These are phyloP conservation scores for Umimayanthus chanpuru DNA, from an alignment of 92 coral and sea anemone species.

Conservation along the genomic window DNA sequence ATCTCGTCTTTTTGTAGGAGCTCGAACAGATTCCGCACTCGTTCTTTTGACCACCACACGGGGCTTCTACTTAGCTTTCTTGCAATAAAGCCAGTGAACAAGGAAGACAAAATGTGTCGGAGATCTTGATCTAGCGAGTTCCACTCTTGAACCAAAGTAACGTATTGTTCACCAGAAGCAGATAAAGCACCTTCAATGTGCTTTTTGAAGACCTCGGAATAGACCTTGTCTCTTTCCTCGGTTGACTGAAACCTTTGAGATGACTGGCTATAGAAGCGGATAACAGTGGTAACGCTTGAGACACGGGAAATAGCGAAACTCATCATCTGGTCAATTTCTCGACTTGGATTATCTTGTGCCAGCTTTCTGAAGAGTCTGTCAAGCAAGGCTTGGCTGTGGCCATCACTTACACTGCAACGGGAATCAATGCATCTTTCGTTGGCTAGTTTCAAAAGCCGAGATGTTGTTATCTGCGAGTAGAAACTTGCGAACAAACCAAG, in stretches of 20 bases:
- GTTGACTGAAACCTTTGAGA: background rate
- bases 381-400: background rate
- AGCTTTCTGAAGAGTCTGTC: background rate
- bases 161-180: background rate
- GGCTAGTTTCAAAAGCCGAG: background rate
- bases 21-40: background rate
- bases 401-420: background rate
- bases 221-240: background rate
- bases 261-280: background rate
- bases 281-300: background rate
- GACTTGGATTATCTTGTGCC: background rate
- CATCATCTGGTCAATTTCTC: background rate
- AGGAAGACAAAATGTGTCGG: background rate
- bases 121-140: background rate
- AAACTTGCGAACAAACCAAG: conserved; percentile 21
- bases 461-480: background rate
- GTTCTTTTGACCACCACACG: conserved; percentile 6
- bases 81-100: background rate
- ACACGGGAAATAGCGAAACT: conserved; percentile 4
- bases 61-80: background rate
- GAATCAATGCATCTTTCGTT: conserved; percentile 8
- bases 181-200: conserved; percentile 1
- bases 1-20: conserved; percentile 18
- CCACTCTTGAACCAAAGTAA: conserved; percentile 5
- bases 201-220: background rate